Percentiles rank a stretch among this genome's conserved stretches.
phyloP scores from a whole-genome alignment of 2,797 vertebrate species.

The Takifugu rubripes region DNA sequence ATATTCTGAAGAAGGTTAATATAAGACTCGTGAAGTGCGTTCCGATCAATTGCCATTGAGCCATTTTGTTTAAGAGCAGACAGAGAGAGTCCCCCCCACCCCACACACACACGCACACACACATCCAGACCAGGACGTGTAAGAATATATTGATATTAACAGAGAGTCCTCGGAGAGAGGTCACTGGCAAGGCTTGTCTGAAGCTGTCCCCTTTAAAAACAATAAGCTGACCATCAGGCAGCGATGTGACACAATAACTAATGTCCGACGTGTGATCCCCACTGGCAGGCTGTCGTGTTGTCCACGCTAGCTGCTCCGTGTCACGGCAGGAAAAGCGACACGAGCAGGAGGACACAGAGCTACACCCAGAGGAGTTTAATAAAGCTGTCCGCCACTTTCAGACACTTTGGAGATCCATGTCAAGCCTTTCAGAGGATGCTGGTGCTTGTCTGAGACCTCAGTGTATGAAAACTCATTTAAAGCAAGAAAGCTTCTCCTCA shows the following conservation, averaged over 20 bases:
- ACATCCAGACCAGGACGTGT: conserved; percentile 21
- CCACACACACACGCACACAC: conserved; percentile 24
- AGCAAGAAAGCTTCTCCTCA: conserved; percentile 19
- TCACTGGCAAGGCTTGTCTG: conserved; percentile 40
- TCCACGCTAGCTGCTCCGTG: not conserved
- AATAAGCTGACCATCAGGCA: conserved; percentile 54
- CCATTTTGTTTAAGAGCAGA: conserved; percentile 52
- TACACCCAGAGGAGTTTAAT: conserved; percentile 38
- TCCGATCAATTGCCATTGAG: conserved; percentile 33
- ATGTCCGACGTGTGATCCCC: conserved; percentile 21
- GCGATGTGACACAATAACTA: conserved; percentile 38
- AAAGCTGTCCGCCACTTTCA: conserved; percentile 34
- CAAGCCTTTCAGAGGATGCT: conserved; percentile 13
- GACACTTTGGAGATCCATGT: conserved; percentile 5
- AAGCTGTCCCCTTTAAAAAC: conserved; percentile 43
- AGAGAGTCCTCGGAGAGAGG: conserved; percentile 43
- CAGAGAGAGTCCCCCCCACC: not conserved
- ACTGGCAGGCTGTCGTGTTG: no score
- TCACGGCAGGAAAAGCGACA: conserved; percentile 28
- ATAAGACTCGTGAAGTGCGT: conserved; percentile 20
- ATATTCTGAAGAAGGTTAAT: conserved; percentile 51
- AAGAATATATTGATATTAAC: conserved; percentile 58
- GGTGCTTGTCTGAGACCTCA: conserved; percentile 27
- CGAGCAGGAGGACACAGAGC: conserved; percentile 25
- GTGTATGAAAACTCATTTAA: conserved; percentile 25